Percentiles rank a stretch among this genome's conserved stretches.
These are phyloP conservation scores for Lomographa bimaculata DNA, from an alignment of 2,888 invertebrate genomes.

Conservation along the genomic window DNA sequence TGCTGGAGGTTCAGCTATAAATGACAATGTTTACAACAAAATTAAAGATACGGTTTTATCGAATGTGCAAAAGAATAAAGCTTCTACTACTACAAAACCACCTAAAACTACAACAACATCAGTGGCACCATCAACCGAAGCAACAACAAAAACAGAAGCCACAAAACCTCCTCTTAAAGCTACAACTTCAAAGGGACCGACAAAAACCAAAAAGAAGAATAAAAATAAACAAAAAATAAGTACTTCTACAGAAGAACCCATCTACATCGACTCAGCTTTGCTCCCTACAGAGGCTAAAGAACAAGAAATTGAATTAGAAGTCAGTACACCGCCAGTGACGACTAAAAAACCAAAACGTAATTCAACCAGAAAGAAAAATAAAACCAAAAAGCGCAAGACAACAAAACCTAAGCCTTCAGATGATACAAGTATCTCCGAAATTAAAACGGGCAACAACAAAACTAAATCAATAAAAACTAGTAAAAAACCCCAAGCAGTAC, in stretches of 20 bases:
- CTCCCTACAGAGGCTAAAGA: conserved; percentile 76
- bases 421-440: conserved; percentile 55
- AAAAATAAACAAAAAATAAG: conserved; percentile 65
- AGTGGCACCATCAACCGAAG: conserved; percentile 47
- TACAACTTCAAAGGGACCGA: conserved; percentile 45
- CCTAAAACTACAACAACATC: conserved; percentile 48
- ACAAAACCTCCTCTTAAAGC: conserved; percentile 51
- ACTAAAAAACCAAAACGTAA: conserved; percentile 77
- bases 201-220: conserved; percentile 71
- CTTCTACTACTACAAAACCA: conserved; percentile 46
- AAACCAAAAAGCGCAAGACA: conserved; percentile 85
- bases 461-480: conserved; percentile 68
- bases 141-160: conserved; percentile 53
- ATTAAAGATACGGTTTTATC: conserved; percentile 85
- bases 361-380: conserved; percentile 78
- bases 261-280: conserved; percentile 62
- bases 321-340: conserved; percentile 70
- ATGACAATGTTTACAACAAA: conserved; percentile 82
- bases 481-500: conserved; percentile 62
- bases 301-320: conserved; percentile 76
- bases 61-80: conserved; percentile 79
- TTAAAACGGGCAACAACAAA: conserved; percentile 81
- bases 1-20: conserved; percentile 74
- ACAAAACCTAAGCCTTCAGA: conserved; percentile 62
- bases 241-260: conserved; percentile 52